Base-by-base conservation (phyloP, 2,797 vertebrate genomes). In the Diplodus sargus region DNA sequence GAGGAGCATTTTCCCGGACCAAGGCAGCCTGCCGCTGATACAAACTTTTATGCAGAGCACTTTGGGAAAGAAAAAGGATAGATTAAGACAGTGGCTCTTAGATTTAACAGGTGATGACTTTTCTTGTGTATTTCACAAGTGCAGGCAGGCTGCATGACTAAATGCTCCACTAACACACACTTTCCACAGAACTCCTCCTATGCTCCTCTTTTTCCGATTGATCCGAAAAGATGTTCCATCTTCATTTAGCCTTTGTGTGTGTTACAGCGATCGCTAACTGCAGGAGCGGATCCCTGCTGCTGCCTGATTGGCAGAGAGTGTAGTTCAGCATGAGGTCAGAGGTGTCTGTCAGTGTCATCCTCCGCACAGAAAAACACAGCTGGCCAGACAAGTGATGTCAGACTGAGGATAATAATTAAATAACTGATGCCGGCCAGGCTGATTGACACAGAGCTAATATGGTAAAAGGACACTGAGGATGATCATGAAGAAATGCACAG, bases 341-440 rank as follows among this genome's bases (percentile, higher is more conserved):
- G 93, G 91, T 92, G 86, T 90, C 82, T 70, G 81, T 85, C 75
- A 64, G 87, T 91, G 91, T 94, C 90, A 86, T 90, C 83, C 76
- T 86, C 76, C 63, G 62, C 78, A 89, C 92, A 91, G 91, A 92
- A 92, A 92, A 95, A 95, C 94, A 95, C 95, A 95, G 95, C 94
- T 95, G 94, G 90, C 67, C 78, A 28, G 71, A 73, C 62, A 73
- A 76, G 84, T 94, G 91, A 94, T 93, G 92, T 93, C 90, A 94
- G 85, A 71, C 7, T 11, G 53, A 78, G 71, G 42, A 90, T 72
- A 78, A 83, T 94, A 91, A 93, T 94, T 93, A 90, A 92, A 93
- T 92, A 90, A 90, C 82, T 84, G 73, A 87, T 88, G 72, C 56
- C 16, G 74, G 79, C 76, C 53, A 64, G 82, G 73, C 76, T 88